Percentiles rank a stretch among this genome's conserved stretches.
phyloP scores from a whole-genome alignment of 2,888 invertebrate species.

The Aphrophora alni region DNA sequence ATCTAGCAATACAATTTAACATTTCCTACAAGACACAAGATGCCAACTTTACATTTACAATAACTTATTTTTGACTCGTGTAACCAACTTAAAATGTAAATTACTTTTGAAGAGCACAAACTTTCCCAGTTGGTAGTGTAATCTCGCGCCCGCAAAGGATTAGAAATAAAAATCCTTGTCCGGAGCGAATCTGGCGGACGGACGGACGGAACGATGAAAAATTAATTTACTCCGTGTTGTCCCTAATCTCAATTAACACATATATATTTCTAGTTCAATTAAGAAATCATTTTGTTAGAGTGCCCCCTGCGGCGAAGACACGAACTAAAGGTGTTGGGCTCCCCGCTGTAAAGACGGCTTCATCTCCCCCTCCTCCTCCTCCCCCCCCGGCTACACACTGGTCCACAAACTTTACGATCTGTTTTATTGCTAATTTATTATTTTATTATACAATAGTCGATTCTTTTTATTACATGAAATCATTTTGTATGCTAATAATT shows the following conservation, averaged over 20 bases:
- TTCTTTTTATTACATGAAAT: background rate
- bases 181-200: background rate
- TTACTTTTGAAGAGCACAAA: no score
- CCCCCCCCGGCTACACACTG: background rate
- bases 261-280: slow-evolving; percentile 37
- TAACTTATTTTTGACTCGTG: no score
- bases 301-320: slow-evolving; percentile 28
- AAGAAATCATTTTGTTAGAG: slow-evolving; percentile 36
- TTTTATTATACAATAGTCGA: background rate
- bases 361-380: no score
- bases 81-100: no score
- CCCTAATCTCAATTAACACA: slow-evolving; percentile 29
- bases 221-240: background rate
- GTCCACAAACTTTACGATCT: background rate
- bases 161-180: no score
- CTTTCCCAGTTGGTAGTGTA: no score
- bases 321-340: background rate
- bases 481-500: slow-evolving; percentile 6
- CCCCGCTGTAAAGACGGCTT: no score
- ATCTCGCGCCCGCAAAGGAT: no score
- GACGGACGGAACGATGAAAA: background rate
- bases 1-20: no score
- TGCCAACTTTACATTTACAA: no score
- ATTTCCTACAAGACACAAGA: no score
- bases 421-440: slow-evolving; percentile 5